phyloP scores from a whole-genome alignment of 1,140 invertebrate genomes.

The Bombus impatiens region DNA sequence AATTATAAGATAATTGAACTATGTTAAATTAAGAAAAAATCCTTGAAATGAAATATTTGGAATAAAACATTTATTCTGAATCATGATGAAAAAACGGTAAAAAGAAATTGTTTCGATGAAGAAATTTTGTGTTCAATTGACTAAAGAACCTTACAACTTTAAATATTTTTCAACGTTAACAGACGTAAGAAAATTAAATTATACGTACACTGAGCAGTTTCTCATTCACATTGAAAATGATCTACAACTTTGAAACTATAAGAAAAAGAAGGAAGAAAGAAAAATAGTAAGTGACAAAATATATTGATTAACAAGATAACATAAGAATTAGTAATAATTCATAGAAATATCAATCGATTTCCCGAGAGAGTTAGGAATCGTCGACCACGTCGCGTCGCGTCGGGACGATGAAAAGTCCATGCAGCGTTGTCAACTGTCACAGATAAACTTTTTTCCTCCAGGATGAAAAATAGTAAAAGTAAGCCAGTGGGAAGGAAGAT shows the following conservation, averaged over 20 bases:
- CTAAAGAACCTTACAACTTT: too few relatives aligned
- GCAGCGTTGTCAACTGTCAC: conserved; percentile 58
- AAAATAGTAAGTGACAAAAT: background rate
- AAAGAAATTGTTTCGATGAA: too few relatives aligned
- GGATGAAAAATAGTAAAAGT: conserved; percentile 71
- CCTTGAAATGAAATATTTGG: too few relatives aligned
- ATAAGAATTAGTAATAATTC: background rate
- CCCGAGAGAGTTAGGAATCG: background rate
- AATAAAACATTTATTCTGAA: too few relatives aligned
- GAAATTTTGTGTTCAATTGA: too few relatives aligned
- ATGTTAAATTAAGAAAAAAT: too few relatives aligned
- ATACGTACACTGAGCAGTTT: too few relatives aligned
- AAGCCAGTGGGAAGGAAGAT: conserved; percentile 77
- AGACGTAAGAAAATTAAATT: too few relatives aligned
- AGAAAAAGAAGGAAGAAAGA: background rate
- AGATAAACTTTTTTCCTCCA: conserved; percentile 49
- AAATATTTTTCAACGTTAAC: too few relatives aligned
- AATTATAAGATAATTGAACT: too few relatives aligned
- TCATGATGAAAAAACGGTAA: too few relatives aligned
- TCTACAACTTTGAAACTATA: background rate
- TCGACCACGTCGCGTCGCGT: background rate
- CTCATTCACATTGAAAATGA: background rate
- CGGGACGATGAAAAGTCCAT: background rate
- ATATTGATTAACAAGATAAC: background rate
- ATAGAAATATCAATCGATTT: background rate